A percentile compares a stretch with the other conserved stretches of the same genome.
phyloP scores from a whole-genome alignment of 1,140 invertebrate species.

The Drosophila tsacasi region DNA sequence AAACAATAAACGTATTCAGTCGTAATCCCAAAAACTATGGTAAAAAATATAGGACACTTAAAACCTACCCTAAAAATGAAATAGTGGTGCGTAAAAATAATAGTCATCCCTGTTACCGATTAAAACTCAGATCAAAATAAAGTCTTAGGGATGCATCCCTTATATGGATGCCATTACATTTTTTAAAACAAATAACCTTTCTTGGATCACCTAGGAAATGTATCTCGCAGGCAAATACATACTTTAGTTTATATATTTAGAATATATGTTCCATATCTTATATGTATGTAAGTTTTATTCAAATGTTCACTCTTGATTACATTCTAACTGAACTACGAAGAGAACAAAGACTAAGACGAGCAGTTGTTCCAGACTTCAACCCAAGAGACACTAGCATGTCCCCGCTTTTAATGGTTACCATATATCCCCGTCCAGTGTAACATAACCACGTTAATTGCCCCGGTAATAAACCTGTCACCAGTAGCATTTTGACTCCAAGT shows the following conservation, averaged over 20 bases:
- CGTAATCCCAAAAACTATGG: neutral
- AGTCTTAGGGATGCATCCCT: neutral
- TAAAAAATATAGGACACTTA: neutral
- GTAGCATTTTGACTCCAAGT: conserved; percentile 15
- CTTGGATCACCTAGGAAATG: neutral
- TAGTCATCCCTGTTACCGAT: neutral
- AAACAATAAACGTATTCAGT: neutral
- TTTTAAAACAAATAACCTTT: neutral
- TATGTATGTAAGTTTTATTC: neutral
- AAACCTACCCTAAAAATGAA: neutral
- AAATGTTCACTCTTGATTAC: too few species aligned
- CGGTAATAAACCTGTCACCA: conserved; percentile 54
- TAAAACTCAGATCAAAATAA: neutral
- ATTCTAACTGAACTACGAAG: neutral
- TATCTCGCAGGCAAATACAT: neutral
- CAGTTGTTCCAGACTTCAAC: neutral
- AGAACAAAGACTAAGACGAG: conserved; percentile 1
- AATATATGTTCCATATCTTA: neutral
- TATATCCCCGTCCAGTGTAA: conserved; percentile 1
- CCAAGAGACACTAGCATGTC: neutral
- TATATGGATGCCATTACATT: neutral
- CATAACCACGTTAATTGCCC: conserved; percentile 30
- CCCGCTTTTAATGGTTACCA: conserved; percentile 1
- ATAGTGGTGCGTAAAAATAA: neutral
- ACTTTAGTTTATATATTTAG: too few species aligned